Base-by-base conservation (phyloP, 2,113 vertebrate genomes). In the Arenaria interpres region DNA sequence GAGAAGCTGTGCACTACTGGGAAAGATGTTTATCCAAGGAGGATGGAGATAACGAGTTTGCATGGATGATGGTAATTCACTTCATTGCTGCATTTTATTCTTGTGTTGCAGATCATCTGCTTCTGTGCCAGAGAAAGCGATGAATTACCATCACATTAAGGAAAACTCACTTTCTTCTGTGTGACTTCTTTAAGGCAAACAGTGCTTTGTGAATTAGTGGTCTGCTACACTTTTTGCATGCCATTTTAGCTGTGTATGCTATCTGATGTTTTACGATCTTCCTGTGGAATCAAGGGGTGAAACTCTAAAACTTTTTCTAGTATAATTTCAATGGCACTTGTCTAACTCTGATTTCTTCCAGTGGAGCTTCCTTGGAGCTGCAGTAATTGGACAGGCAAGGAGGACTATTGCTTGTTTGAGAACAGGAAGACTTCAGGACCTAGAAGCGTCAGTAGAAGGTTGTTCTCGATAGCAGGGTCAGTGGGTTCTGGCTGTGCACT, bases 221-320 rank as follows among this genome's bases (percentile, higher is more conserved):
- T 85, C 64, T 64, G 72, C 33, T 32, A 51, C 75, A 77, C 92
- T 96, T 96, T 85, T 88, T n/a, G 32, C 86, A 53, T 57, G 54
- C 88, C 30, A 41, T 62, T 72, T 92, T 33, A 59, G 57, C 74
- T 93, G n/a, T 51, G 18, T 37, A 35, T n/a, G 19, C 73, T 87
- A 54, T 82, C 66, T 89, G 85, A 66, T 60, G 67, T 87, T 89
- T 91, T 59, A 86, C 69, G 75, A 1, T 54, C 66, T 88, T 71
- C 82, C 82, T 88, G 80, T 27, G 64, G 77, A 87, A 74, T 35
- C 45, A 60, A 63, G 24, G n/a, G 41, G 21, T 50, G 37, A 67
- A 81, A 56, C n/a, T n/a, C 60, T 83, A 77, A 57, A 56, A 54
- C 28, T 25, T 74, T 11, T 41, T 12, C 9, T 32, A 20, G 11